Base-by-base conservation (phyloP, 2,113 vertebrate species). In the Burhinus bistriatus region DNA sequence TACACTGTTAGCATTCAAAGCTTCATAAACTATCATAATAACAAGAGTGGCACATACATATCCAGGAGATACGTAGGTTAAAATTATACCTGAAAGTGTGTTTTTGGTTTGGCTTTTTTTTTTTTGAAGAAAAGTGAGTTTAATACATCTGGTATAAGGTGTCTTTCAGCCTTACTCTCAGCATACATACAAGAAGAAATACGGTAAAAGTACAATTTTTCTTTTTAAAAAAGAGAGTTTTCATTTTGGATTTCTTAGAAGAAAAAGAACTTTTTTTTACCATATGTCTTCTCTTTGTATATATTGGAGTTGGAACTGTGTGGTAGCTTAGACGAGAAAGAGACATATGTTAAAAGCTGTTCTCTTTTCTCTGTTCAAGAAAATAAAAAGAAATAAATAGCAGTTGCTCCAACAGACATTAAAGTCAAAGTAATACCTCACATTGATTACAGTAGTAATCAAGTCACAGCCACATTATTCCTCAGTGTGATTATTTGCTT, bases 311-410 rank as follows among this genome's bases (percentile, higher is more conserved):
- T 87, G 75, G 57, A 76, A 32, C 32, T 29, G 70, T 92, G 83
- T 94, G 87, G 86, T 40, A 95, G 87, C 89, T 97, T 82, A 88
- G 87, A 96, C 8, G 13, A 97, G 91, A 25, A 58, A 29, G 42
- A 83, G 91, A 83, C 97, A 95, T 95, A 95, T 96, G 96, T 55
- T 96, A 81, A 93, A 89, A 96, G 71, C 89, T 95, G 96, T 96
- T 97, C 84, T 91, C 93, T 95, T 96, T 89, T 83, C 94, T 61
- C 86, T 87, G 61, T 57, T 95, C 93, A 73, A 72, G 73, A 88
- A 95, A 97, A 97, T 85, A 77, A 73, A 89, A 93, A 85, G 70
- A 91, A 96, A 97, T 78, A 94, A 92, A 88, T 80, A 88, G 78
- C 81, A 92, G 83, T 95, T 93, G 76, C 83, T 95, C 77, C 93